Conservation (phyloP, 2,888 invertebrate species). For the Bellardia bayeri region DNA sequence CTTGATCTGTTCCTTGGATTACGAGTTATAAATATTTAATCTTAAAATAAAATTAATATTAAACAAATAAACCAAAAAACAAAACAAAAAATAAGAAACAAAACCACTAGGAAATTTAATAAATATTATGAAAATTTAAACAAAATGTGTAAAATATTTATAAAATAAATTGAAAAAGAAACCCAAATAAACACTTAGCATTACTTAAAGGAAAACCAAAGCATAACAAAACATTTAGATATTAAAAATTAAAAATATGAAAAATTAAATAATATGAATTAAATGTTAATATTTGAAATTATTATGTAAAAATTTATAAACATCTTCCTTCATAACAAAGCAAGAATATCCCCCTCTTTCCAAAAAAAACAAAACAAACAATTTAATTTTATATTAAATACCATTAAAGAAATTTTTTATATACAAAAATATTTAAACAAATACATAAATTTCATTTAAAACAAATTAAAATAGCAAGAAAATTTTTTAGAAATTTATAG, state of each 20-base stretch:
- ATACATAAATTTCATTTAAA: slow-evolving; percentile 41
- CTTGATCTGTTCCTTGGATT: slow-evolving; percentile 78
- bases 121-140: slow-evolving; percentile 67
- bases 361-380: not conserved
- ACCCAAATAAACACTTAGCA: slow-evolving; percentile 51
- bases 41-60: slow-evolving; percentile 60
- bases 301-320: slow-evolving; percentile 66
- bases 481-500: slow-evolving; percentile 47
- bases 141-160: slow-evolving; percentile 64
- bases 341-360: not conserved
- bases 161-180: slow-evolving; percentile 70
- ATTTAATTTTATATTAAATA: slow-evolving; percentile 49
- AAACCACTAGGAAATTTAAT: slow-evolving; percentile 61
- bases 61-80: slow-evolving; percentile 43
- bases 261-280: slow-evolving; percentile 35
- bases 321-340: slow-evolving; percentile 39
- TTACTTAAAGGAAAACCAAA: slow-evolving; percentile 45
- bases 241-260: slow-evolving; percentile 31
- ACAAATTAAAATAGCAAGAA: slow-evolving; percentile 35
- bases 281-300: slow-evolving; percentile 69
- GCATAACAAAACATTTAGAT: slow-evolving; percentile 53
- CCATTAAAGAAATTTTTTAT: slow-evolving; percentile 41
- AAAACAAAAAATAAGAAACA: slow-evolving; percentile 32
- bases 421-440: slow-evolving; percentile 5
- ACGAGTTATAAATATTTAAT: slow-evolving; percentile 71